A percentile compares a stretch with the other conserved stretches of the same genome.
These are phyloP conservation scores for Mamestra configurata DNA, from an alignment of 1,140 invertebrate species.

Conservation along the genomic window DNA sequence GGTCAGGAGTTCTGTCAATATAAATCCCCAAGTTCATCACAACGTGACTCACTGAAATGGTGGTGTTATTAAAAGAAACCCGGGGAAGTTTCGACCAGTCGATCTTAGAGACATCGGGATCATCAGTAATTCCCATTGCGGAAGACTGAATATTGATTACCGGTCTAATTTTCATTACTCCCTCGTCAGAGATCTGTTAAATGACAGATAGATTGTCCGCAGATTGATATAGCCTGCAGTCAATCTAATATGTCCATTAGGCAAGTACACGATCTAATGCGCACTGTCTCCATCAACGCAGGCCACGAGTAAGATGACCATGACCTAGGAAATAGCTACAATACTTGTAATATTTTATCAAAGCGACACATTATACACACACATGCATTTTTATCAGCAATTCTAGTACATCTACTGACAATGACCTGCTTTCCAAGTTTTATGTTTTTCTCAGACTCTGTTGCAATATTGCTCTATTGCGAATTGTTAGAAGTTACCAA, in stretches of 20 bases:
- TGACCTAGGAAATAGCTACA: slow-evolving; percentile 11
- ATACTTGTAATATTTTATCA: slow-evolving; percentile 11
- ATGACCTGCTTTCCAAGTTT: slow-evolving; percentile 74
- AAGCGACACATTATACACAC: neutral
- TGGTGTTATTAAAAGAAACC: too few species aligned
- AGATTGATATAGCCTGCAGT: neutral
- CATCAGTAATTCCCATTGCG: too few species aligned
- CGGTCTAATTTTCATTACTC: neutral
- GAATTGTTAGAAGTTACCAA: neutral
- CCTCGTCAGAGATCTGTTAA: neutral
- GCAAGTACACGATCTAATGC: neutral
- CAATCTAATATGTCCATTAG: neutral
- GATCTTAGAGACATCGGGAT: too few species aligned
- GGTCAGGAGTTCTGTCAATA: too few species aligned
- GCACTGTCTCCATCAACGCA: neutral
- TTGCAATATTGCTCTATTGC: slow-evolving; percentile 52
- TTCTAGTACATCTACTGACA: slow-evolving; percentile 58
- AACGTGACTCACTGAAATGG: too few species aligned
- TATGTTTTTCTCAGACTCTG: slow-evolving; percentile 56
- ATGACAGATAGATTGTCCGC: neutral
- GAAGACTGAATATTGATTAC: too few species aligned
- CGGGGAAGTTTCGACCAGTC: too few species aligned
- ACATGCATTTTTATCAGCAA: slow-evolving; percentile 52
- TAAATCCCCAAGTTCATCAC: too few species aligned
- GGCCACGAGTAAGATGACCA: neutral